Evolutionary conservation across 1,140 invertebrate species (phyloP), one percentile per base, ranked within the genome.

Genomic region (Formica exsecta): DNA sequence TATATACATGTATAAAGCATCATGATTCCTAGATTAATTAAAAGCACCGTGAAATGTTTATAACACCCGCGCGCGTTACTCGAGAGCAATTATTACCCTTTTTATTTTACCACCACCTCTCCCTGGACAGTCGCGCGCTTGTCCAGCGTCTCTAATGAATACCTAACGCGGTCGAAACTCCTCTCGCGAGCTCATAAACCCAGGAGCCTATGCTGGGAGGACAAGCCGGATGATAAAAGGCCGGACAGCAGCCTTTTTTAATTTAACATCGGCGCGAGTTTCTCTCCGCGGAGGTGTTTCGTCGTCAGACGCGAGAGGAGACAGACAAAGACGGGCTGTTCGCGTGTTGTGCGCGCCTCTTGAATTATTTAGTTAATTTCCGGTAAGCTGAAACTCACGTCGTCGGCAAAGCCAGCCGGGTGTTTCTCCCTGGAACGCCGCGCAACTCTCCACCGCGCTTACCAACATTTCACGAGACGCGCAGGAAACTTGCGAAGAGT

Each of bases 301-400:
- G 51, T 70, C 44, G 25, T 25, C 48, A 57, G 25, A 19, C 16
- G 32, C 11, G 44, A 86, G 38, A 65, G 38, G 32, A 80, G 61
- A 68, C 61, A 59, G 74, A 48, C 62, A 80, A 77, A 66, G 74
- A 85, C 54, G 41, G 38, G n/a, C 36, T 64, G 32, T 36, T 61
- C 22, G 66, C 25, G 71, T 59, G 59, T 38, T 48, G 51, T 51
- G 48, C 48, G 48, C 57, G 61, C 57, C 59, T 86, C 71, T 83
- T 94, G 90, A 94, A 95, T 95, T 93, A 94, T 95, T 94, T 92
- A 94, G 93, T 93, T 94, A 94, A 95, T 95, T 94, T 94, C 93
- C 92, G 93, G 90, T 92, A 93, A 94, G 94, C 92, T 92, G 91
- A 93, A 91, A 93, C 86, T 87, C 83, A 62, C 74, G 70, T 87